phyloP scores from a whole-genome alignment of 1,140 invertebrate species.

The Anthonomus grandis region DNA sequence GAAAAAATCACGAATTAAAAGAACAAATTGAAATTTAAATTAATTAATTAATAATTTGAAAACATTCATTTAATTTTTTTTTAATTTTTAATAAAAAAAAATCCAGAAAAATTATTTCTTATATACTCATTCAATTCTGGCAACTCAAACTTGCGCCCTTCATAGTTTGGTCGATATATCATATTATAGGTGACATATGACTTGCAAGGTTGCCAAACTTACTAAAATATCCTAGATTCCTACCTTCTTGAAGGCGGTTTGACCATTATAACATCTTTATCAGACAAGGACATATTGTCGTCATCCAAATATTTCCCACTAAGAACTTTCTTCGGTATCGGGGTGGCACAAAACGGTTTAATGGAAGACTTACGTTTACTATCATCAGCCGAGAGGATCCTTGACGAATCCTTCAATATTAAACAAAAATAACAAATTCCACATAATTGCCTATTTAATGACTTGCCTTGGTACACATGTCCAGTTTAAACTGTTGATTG shows the following conservation, averaged over 20 bases:
- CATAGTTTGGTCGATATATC: too few relatives aligned
- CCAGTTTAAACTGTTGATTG: slow-evolving; percentile 51
- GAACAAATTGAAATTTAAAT: too few relatives aligned
- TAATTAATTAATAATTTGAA: too few relatives aligned
- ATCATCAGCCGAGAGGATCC: slow-evolving; percentile 10
- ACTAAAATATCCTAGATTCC: neutral
- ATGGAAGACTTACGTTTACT: slow-evolving; percentile 28
- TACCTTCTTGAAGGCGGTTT: slow-evolving; percentile 43
- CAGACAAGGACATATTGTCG: slow-evolving; percentile 36
- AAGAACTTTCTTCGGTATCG: slow-evolving; percentile 28
- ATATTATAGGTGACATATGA: too few relatives aligned
- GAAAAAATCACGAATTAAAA: too few relatives aligned
- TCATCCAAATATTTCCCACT: slow-evolving; percentile 28
- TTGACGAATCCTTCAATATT: slow-evolving; percentile 6
- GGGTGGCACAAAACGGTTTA: slow-evolving; percentile 36
- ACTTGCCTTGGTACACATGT: slow-evolving; percentile 39
- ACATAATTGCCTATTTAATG: too few relatives aligned
- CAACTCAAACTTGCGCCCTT: too few relatives aligned
- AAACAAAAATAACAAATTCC: neutral
- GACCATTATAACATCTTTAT: slow-evolving; percentile 33
- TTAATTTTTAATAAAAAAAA: too few relatives aligned
- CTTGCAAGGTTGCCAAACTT: too few relatives aligned
- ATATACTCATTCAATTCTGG: too few relatives aligned
- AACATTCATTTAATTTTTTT: too few relatives aligned
- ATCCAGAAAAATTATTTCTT: too few relatives aligned